A percentile compares a stretch with the other conserved stretches of the same genome.
Conservation (phyloP, 1,140 invertebrate genomes). For the Limonius californicus region DNA sequence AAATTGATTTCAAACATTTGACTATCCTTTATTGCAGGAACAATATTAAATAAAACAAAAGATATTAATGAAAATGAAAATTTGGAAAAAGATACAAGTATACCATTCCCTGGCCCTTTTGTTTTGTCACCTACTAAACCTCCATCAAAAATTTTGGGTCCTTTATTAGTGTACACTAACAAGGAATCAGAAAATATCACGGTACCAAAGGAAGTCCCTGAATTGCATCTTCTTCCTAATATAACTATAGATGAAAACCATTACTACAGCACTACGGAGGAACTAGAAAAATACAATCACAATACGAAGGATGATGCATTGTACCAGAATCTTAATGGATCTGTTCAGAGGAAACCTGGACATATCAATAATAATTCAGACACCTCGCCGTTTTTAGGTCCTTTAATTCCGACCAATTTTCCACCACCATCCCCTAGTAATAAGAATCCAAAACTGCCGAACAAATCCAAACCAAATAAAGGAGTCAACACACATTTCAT, state of each 20-base stretch:
- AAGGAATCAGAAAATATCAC: constrained; percentile 10
- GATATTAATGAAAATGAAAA: constrained; percentile 6
- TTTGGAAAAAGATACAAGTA: constrained; percentile 7
- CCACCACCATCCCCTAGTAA: neutral
- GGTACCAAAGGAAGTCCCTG: neutral
- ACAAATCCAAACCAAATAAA: constrained; percentile 14
- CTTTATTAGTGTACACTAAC: constrained; percentile 40
- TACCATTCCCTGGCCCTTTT: neutral
- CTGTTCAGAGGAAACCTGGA: neutral
- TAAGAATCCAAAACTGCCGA: neutral
- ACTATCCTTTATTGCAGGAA: constrained; percentile 30
- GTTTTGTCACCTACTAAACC: constrained; percentile 25
- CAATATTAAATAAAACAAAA: constrained; percentile 8
- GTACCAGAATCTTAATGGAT: neutral
- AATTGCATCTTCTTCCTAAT: constrained; percentile 24
- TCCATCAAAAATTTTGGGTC: constrained; percentile 41
- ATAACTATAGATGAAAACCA: constrained; percentile 37
- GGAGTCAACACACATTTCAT: neutral
- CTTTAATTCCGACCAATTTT: neutral
- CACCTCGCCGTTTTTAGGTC: neutral
- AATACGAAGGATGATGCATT: neutral
- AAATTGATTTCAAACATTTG: no score
- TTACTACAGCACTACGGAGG: constrained; percentile 27
- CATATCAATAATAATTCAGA: neutral
- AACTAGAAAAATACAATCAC: neutral